Evolutionary conservation across 1,140 invertebrate species (phyloP), one percentile per base, ranked within the genome.

Genomic region (Drosophila pseudoobscura): DNA sequence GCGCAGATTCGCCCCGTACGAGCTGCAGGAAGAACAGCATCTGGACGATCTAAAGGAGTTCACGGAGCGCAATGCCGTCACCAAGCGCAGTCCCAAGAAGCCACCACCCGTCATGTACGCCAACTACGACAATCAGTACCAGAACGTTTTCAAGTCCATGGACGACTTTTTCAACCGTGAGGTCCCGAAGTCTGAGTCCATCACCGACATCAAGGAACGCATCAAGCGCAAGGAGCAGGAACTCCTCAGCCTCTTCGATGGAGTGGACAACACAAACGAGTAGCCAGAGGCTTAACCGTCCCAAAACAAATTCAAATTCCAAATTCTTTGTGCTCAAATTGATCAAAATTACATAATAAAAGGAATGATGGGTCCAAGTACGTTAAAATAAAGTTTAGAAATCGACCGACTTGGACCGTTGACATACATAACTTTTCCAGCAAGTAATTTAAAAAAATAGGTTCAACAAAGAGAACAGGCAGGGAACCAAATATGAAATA

Each of bases 221-320:
- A 89, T 91, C 9, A 83, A 74, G 7, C 84, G 73, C 20, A 91
- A 90, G 59, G 89, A 90, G 53, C 15, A 65, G 8, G 89, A 91
- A 56, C 70, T 90, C 0, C 53, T 90, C 62, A 87, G 68, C 44
- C 69, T 91, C 20, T 91, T 90, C n/a, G 74, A 89, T 52, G 43
- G 62, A 7, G 77, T 90, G 0, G 69, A 76, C 7, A 45, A 61
- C 8, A 45, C 53, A 6, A 56, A 47, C 22, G 43, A 78, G 6
- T 62, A 62, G 41, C 6, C 41, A 3, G 22, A 50, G 41, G n/a
- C 0, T 4, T 8, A 4, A 15, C 2, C 6, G 17, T 9, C 29
- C 1, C 9, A n/a, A 22, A 29, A 7, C 51, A 6, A 17, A 20
- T 44, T 35, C 6, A 39, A 9, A 31, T 53, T 49, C 47, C n/a